Evolutionary conservation across 2,797 vertebrate species (phyloP).

Genomic region (Acanthiza pusilla): DNA sequence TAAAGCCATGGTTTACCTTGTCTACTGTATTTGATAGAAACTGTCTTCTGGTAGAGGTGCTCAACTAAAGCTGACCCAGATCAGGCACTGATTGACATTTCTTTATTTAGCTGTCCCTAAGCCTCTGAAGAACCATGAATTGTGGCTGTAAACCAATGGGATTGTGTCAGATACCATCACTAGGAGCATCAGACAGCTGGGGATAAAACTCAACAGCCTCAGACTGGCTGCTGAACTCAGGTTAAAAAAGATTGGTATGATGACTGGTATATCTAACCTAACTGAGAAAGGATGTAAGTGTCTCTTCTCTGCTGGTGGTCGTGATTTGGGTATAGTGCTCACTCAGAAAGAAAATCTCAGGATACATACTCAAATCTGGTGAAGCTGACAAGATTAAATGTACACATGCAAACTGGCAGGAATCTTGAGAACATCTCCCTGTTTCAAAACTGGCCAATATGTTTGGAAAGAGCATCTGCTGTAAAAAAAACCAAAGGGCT

Average conservation of each 20-base stretch:
- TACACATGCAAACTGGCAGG: neutral
- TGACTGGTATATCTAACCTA: neutral
- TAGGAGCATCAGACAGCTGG: conserved; percentile 78
- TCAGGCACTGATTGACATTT: neutral
- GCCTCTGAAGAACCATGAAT: conserved; percentile 70
- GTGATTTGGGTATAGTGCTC: neutral
- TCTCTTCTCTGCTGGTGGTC: neutral
- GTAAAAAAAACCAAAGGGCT: neutral
- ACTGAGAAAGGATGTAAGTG: neutral
- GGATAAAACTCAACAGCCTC: conserved; percentile 74
- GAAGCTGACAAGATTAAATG: neutral
- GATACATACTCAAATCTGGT: neutral
- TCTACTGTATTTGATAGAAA: neutral
- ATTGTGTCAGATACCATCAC: conserved; percentile 74
- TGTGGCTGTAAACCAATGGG: conserved; percentile 72
- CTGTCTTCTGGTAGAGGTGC: neutral
- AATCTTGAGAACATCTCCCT: neutral
- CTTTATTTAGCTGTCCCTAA: neutral
- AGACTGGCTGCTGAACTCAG: conserved; percentile 57
- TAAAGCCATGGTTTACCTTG: neutral
- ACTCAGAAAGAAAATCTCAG: neutral
- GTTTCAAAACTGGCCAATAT: neutral
- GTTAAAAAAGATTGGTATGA: neutral
- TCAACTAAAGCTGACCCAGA: neutral
- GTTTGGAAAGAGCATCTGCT: neutral